A percentile compares a stretch with the other conserved stretches of the same genome.
Evolutionary conservation across 2,888 invertebrate species (phyloP).

Genomic region (Pandemis cinnamomeana): DNA sequence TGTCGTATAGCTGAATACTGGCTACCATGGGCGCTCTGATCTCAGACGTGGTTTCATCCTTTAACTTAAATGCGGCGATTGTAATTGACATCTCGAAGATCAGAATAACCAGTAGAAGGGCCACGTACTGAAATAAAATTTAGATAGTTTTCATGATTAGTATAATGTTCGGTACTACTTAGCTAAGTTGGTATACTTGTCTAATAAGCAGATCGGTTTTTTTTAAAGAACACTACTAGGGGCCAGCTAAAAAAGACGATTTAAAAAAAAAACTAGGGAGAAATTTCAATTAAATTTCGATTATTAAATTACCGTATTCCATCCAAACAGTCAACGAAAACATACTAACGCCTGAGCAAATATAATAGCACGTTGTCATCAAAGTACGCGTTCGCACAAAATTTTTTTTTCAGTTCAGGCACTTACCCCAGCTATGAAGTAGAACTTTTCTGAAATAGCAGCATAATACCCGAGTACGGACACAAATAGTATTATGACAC

Average conservation of each 20-base stretch:
- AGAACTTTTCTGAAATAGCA: slow-evolving; percentile 92
- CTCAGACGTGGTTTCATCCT: slow-evolving; percentile 54
- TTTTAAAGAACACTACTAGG: too few species aligned
- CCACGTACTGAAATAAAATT: slow-evolving; percentile 65
- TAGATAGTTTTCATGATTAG: too few species aligned
- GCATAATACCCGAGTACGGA: slow-evolving; percentile 94
- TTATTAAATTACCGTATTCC: too few species aligned
- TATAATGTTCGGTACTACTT: background rate
- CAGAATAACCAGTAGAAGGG: slow-evolving; percentile 60
- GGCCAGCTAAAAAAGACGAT: too few species aligned
- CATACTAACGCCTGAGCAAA: slow-evolving; percentile 6
- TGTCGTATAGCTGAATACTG: slow-evolving; percentile 58
- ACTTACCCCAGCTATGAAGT: slow-evolving; percentile 90
- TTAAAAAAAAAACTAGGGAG: too few species aligned
- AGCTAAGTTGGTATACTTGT: too few species aligned
- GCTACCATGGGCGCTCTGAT: slow-evolving; percentile 65
- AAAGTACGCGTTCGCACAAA: background rate
- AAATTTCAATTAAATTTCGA: too few species aligned
- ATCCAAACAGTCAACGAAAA: too few species aligned
- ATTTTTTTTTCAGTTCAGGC: background rate
- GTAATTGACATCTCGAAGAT: slow-evolving; percentile 70
- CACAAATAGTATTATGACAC: slow-evolving; percentile 87
- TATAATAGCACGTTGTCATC: slow-evolving; percentile 17
- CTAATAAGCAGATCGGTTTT: too few species aligned
- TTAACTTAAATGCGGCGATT: slow-evolving; percentile 62